Evolutionary conservation across 2,113 vertebrate species (phyloP).

Genomic region (Amphilophus citrinellus): DNA sequence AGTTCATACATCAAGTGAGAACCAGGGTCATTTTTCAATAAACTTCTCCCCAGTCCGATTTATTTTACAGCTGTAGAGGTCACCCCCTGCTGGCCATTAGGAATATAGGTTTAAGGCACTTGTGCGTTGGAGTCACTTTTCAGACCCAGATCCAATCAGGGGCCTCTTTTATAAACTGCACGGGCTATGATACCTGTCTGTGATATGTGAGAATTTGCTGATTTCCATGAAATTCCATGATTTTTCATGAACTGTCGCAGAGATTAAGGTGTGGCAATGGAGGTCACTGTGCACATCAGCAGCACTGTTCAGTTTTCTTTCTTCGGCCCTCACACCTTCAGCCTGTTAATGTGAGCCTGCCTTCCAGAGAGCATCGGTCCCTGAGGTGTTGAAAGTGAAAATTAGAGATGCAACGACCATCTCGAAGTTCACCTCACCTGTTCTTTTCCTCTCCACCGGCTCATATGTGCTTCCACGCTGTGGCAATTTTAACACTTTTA

Average conservation of each 20-base stretch:
- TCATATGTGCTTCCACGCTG: neutral
- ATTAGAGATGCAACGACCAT: slow-evolving; percentile 4
- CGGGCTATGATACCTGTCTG: neutral
- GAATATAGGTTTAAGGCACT: neutral
- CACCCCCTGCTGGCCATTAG: neutral
- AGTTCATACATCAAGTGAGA: neutral
- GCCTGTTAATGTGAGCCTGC: slow-evolving; percentile 5
- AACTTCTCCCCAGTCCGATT: neutral
- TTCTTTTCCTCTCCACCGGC: neutral
- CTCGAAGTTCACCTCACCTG: slow-evolving; percentile 9
- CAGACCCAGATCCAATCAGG: neutral
- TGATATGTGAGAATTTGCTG: neutral
- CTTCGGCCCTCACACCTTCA: neutral
- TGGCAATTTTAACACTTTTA: neutral
- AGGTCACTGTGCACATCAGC: neutral
- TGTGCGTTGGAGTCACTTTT: neutral
- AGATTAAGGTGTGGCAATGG: neutral
- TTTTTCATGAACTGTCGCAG: neutral
- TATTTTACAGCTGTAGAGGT: neutral
- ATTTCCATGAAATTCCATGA: neutral
- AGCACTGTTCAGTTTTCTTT: neutral
- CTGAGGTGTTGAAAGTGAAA: slow-evolving; percentile 30
- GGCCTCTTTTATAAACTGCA: neutral
- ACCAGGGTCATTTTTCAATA: neutral
- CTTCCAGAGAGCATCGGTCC: neutral